Conservation (phyloP, 2,797 vertebrate species). For the Sebastes steindachneri region DNA sequence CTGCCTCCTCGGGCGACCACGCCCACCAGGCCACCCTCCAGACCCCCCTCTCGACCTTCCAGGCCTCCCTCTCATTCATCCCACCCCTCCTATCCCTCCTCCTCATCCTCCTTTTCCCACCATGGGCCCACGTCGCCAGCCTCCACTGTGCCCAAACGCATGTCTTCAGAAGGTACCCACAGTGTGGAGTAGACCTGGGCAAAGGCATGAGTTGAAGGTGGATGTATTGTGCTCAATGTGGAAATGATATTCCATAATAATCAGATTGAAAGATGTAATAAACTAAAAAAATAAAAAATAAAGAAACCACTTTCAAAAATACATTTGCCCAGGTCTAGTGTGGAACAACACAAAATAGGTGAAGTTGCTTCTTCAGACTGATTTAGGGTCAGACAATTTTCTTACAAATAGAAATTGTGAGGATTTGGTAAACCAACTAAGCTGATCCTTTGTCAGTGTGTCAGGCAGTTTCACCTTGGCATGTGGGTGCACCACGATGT, state of each 20-base stretch:
- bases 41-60: constrained; percentile 99
- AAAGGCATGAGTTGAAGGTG: constrained; percentile 68
- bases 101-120: constrained; percentile 96
- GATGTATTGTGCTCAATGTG: constrained; percentile 20
- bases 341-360: constrained; percentile 58
- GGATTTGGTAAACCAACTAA: constrained; percentile 10
- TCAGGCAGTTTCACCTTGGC: constrained; percentile 59
- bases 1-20: constrained; percentile 98
- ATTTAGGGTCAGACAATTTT: constrained; percentile 52
- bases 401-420: constrained; percentile 3
- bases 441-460: constrained; percentile 56
- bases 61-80: constrained; percentile 99
- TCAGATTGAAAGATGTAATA: constrained; percentile 1
- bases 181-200: constrained; percentile 78
- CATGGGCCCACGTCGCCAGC: constrained; percentile 95
- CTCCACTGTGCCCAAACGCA: constrained; percentile 99
- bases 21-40: constrained; percentile 98
- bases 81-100: constrained; percentile 96
- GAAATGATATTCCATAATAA: constrained; percentile 1
- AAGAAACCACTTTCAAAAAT: constrained; percentile 37
- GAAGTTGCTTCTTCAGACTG: constrained; percentile 55
- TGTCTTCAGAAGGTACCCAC: constrained; percentile 99
- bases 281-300: neutral
- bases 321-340: constrained; percentile 75
- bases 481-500: constrained; percentile 64